Evolutionary conservation across 2,888 invertebrate genomes (phyloP), one percentile per base, ranked within the genome.

Genomic region (Tenthredo notha): DNA sequence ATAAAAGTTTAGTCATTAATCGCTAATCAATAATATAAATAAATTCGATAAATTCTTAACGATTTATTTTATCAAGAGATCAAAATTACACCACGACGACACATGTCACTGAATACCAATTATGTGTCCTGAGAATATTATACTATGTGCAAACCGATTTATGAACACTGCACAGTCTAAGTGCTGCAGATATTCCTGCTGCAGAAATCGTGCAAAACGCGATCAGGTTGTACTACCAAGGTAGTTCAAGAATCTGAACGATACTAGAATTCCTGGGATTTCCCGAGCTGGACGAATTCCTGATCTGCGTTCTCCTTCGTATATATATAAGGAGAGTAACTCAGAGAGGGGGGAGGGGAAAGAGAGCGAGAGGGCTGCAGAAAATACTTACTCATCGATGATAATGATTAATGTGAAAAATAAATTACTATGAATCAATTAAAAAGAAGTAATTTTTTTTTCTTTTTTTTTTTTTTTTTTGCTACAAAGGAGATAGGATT

Each of bases 171-270:
- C 47, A 29, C 47, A 29, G 10, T 47, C 15, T 15, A 2, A 47
- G 12, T 21, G 12, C 47, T 75, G 21, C n/a, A 70, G 75, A 10
- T n/a, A 50, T 18, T 0, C n/a, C 25, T 25, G 61, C 10, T 21
- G 10, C 61, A 61, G 61, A 61, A 43, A 9, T 75, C 75, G 75
- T 72, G 70, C 40, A 40, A 72, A 33, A 29, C 40, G 18, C 70
- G 40, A 72, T 3, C 70, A 33, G n/a, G 37, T 4, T 40, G 70
- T 40, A 15, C 37, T 72, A 18, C 37, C n/a, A 54, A 54, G 54
- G n/a, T n/a, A 54, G 6, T 54, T 54, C 18, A n/a, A 54, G 54
- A 54, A 54, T 54, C n/a, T n/a, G 6, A 54, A 54, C 54, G 54
- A 54, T 54, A 6, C n/a, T 6, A 54, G 10, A n/a, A 54, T n/a